Evolutionary conservation across 2,888 invertebrate species (phyloP).

Genomic region (Elaeidobius kamerunicus): DNA sequence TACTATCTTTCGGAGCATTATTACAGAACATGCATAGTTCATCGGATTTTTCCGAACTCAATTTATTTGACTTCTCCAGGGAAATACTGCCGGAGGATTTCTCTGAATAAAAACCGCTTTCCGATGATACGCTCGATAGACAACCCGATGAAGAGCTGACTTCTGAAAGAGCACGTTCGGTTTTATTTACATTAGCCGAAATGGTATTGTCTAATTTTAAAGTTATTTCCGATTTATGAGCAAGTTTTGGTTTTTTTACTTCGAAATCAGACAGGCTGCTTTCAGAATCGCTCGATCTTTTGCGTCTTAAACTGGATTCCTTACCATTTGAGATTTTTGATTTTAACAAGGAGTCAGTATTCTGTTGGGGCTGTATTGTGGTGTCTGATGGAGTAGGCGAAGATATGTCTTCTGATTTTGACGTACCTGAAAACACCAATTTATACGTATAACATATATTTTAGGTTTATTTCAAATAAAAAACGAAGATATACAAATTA

Average conservation of each 20-base stretch:
- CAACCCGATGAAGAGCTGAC: no score
- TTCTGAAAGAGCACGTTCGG: no score
- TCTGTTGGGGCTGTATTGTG: not conserved
- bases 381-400: conserved; percentile 6
- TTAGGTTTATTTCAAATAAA: no score
- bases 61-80: conserved; percentile 8
- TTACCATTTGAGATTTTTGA: conserved; percentile 7
- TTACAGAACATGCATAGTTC: conserved; percentile 61
- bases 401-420: conserved; percentile 21
- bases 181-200: conserved; percentile 12
- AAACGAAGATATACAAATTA: no score
- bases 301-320: conserved; percentile 24
- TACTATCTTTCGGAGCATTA: conserved; percentile 61
- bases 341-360: conserved; percentile 1
- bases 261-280: conserved; percentile 41
- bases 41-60: conserved; percentile 18
- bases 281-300: conserved; percentile 40
- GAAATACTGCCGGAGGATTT: not conserved
- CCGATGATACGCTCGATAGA: conserved; percentile 10
- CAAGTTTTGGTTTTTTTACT: conserved; percentile 33
- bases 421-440: conserved; percentile 27
- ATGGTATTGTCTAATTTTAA: conserved; percentile 6
- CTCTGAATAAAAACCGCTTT: conserved; percentile 19
- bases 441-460: no score
- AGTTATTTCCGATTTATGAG: conserved; percentile 29